Percentiles rank a stretch among this genome's conserved stretches.
Evolutionary conservation across 2,888 invertebrate genomes (phyloP).

Genomic region (Drosophila prolongata): DNA sequence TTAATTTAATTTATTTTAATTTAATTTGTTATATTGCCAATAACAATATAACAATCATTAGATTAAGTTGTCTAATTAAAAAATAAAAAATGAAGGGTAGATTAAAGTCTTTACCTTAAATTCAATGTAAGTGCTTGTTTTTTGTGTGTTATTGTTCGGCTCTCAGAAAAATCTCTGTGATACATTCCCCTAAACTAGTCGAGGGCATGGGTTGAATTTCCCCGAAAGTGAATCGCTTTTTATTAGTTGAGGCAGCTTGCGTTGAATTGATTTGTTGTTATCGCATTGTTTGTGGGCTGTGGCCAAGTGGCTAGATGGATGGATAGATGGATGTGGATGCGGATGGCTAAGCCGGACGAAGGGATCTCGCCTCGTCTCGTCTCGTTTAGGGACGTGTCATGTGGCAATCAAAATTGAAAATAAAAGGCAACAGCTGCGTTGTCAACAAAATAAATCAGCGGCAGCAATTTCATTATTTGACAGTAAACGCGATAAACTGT

Average conservation of each 20-base stretch:
- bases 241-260: slow-evolving; percentile 79
- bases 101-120: neutral
- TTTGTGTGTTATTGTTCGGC: slow-evolving; percentile 15
- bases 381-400: slow-evolving; percentile 46
- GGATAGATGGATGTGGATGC: slow-evolving; percentile 18
- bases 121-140: slow-evolving; percentile 5
- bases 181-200: slow-evolving; percentile 58
- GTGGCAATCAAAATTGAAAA: slow-evolving; percentile 76
- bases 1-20: no score
- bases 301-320: slow-evolving; percentile 63
- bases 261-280: slow-evolving; percentile 79
- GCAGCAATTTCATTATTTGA: slow-evolving; percentile 79
- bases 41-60: neutral
- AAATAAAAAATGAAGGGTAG: neutral
- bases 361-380: slow-evolving; percentile 21
- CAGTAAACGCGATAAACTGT: slow-evolving; percentile 80
- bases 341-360: slow-evolving; percentile 17
- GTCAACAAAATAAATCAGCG: slow-evolving; percentile 79
- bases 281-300: slow-evolving; percentile 68
- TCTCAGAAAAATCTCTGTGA: slow-evolving; percentile 20
- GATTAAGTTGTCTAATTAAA: neutral
- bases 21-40: no score
- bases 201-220: slow-evolving; percentile 16
- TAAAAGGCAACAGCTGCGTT: slow-evolving; percentile 79
- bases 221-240: slow-evolving; percentile 55